Evolutionary conservation across 1,140 invertebrate species (phyloP), one percentile per base, ranked within the genome.

Genomic region (Philopotamus ludificatus): DNA sequence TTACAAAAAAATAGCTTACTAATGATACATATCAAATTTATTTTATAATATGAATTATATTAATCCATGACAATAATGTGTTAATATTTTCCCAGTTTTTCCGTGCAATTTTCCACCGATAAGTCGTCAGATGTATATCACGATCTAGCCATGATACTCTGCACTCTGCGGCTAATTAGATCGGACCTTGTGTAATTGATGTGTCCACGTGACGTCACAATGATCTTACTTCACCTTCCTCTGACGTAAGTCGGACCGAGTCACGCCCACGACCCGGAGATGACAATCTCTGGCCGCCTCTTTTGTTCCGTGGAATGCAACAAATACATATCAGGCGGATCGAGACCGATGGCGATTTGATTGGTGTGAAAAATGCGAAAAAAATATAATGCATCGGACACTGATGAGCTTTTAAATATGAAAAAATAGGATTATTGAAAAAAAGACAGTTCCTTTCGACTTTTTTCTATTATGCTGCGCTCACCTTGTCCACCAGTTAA

Each of bases 201-300:
- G 12, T 12, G 12, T 34, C 28, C 28, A 34, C 28, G 28, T 49
- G 47, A 18, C 47, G 47, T 21, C 47, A 49, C 15, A 20, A 21
- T 7, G 4, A 7, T 34, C 44, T 20, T 20, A 47, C 44, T 47
- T 47, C 44, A 47, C 44, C 44, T 47, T 47, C 18, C 4, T 16
- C 8, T 47, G 44, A 47, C 44, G 44, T 20, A 47, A 47, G 28
- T 7, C 12, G 28, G 18, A 47, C 44, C n/a, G 53, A 41, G 25
- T 41, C 53, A 42, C 53, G 25, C 53, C 53, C 53, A 57, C 53
- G 53, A 20, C 44, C 44, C 44, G 18, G 18, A 47, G 44, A 57
- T 57, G 53, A 57, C 53, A 57, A 57, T 57, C 57, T 60, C 57
- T 34, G 8, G 41, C 23, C 39, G 57, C 20, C 41, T 60, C 44